Base-by-base conservation (phyloP, 2,888 invertebrate genomes). In the Coelinius sp. region DNA sequence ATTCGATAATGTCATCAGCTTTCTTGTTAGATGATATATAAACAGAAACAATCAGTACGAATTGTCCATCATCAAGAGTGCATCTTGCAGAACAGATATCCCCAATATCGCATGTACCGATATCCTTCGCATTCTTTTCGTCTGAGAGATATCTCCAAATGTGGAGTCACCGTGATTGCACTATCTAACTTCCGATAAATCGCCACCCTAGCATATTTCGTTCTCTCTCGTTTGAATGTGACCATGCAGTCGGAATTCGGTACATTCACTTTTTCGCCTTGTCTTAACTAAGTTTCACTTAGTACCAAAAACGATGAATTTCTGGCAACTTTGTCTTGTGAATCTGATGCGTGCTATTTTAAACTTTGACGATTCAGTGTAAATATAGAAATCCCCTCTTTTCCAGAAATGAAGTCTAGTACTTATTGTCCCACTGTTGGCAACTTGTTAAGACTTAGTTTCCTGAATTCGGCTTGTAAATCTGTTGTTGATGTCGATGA, bases 11-110 rank as follows among this genome's bases (percentile, higher is more conserved):
- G 17, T 73, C 41, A 24, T 17, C n/a, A 8, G 68, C 35, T 20
- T 35, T n/a, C 59, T 62, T 12, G 38, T 73, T 74, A 31, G 73
- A 67, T 31, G 71, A 68, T 14, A 73, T 68, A 31, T 71, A 68
- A 7, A 73, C 64, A 25, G 38, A 44, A 12, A 64, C 70, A 31
- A 44, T 41, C 31, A 70, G 24, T 35, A 73, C 31, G 25, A 38
- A 22, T 20, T 63, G 17, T 8, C 64, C 73, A 24, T 71, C 68
- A 8, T 10, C 17, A 24, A 71, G 44, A 17, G 17, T 25, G 8
- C 53, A 73, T 70, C 56, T 52, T 10, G 64, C 64, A 27, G 73
- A 69, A 63, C 69, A 69, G 10, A 73, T 49, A 64, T 73, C 66
- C 4, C 65, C 71, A 25, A 71, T 64, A 24, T 25, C 53, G 12